Conservation (phyloP, 2,113 vertebrate genomes). For the Orthonyx spaldingii region DNA sequence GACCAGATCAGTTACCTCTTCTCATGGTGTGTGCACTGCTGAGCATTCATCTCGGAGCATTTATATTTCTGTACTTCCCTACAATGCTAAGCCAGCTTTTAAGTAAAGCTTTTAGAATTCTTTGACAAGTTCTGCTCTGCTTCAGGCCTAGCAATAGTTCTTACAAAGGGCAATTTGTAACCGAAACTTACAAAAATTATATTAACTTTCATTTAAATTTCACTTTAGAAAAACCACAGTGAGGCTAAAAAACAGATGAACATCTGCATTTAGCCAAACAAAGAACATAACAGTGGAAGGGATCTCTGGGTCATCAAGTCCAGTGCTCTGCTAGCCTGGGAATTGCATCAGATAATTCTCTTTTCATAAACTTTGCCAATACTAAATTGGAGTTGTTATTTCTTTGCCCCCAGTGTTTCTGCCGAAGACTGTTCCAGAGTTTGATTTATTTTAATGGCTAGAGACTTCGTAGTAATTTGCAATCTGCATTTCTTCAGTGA, state of each 20-base stretch:
- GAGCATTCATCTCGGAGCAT: background rate
- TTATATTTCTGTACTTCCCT: background rate
- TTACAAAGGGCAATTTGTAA: slow-evolving; percentile 28
- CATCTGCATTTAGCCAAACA: slow-evolving; percentile 42
- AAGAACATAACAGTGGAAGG: slow-evolving; percentile 12
- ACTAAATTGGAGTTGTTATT: slow-evolving; percentile 54
- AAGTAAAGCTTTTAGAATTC: background rate
- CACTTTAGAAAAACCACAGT: slow-evolving; percentile 49
- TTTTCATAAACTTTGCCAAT: slow-evolving; percentile 52
- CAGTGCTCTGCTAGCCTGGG: slow-evolving; percentile 40
- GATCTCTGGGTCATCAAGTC: slow-evolving; percentile 65
- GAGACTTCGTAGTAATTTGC: slow-evolving; percentile 21
- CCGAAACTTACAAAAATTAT: slow-evolving; percentile 18
- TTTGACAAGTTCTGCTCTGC: background rate
- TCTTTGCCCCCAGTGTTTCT: slow-evolving; percentile 56
- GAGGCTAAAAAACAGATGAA: slow-evolving; percentile 37
- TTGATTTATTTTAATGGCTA: slow-evolving; percentile 58
- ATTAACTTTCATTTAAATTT: slow-evolving; percentile 56
- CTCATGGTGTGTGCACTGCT: background rate
- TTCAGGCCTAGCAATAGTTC: background rate
- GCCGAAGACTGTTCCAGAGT: slow-evolving; percentile 20
- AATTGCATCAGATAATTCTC: slow-evolving; percentile 58
- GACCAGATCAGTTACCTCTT: background rate
- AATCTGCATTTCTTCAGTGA: slow-evolving; percentile 43
- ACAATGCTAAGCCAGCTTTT: background rate